A percentile compares a stretch with the other conserved stretches of the same genome.
phyloP scores from a whole-genome alignment of 2,888 invertebrate genomes.

The Dynastes grantii region DNA sequence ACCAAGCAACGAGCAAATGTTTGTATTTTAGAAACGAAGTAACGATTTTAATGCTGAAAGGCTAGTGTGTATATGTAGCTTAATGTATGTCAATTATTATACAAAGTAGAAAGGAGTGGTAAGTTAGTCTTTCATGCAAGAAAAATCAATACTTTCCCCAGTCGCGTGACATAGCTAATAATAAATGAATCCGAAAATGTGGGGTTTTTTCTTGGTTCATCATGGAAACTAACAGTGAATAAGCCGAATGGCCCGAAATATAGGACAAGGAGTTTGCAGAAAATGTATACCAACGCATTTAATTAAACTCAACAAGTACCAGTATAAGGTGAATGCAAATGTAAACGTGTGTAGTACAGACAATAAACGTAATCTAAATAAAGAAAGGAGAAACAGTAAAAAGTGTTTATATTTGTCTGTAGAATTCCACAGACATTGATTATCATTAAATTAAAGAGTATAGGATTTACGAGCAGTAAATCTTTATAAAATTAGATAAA shows the following conservation, averaged over 20 bases:
- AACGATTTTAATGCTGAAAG: conserved; percentile 5
- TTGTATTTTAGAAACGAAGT: background rate
- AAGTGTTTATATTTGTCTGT: conserved; percentile 31
- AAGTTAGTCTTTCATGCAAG: conserved; percentile 62
- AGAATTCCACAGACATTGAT: conserved; percentile 47
- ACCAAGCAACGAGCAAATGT: conserved; percentile 1
- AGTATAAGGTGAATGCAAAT: conserved; percentile 1
- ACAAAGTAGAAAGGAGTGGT: conserved; percentile 63
- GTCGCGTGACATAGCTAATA: conserved; percentile 67
- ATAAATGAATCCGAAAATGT: conserved; percentile 63
- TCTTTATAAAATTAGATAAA: conserved; percentile 50
- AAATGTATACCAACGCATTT: conserved; percentile 28
- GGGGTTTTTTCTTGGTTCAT: conserved; percentile 59
- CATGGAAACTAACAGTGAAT: conserved; percentile 58
- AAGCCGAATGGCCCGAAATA: conserved; percentile 35
- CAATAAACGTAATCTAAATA: conserved; percentile 34
- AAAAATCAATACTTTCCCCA: conserved; percentile 65
- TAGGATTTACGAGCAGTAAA: conserved; percentile 51
- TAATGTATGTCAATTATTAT: conserved; percentile 52
- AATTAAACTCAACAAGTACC: conserved; percentile 37
- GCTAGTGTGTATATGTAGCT: conserved; percentile 5
- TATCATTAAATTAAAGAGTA: conserved; percentile 51
- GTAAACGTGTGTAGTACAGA: background rate
- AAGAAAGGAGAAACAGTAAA: conserved; percentile 37
- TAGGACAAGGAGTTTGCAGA: conserved; percentile 21